Conservation (phyloP, 2,797 vertebrate genomes). For the Miichthys miiuy region DNA sequence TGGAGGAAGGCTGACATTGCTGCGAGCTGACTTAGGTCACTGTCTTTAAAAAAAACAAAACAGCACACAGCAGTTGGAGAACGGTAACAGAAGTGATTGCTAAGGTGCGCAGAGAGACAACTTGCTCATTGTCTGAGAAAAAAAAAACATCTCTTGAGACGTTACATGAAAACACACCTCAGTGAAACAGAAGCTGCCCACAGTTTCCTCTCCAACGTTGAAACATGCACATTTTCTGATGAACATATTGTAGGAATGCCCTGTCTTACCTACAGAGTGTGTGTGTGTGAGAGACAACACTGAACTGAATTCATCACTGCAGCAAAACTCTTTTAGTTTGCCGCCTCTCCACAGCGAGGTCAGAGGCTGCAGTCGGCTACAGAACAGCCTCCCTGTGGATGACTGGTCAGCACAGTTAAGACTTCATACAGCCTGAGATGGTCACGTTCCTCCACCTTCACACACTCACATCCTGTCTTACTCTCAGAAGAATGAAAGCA, state of each 20-base stretch:
- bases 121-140: neutral
- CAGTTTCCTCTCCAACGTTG: constrained; percentile 16
- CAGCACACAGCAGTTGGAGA: neutral
- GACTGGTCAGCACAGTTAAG: constrained; percentile 19
- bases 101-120: neutral
- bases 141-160: neutral
- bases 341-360: constrained; percentile 15
- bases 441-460: neutral
- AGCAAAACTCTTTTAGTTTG: neutral
- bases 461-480: neutral
- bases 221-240: constrained; percentile 6
- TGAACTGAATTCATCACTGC: neutral
- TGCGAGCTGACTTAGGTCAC: neutral
- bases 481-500: neutral
- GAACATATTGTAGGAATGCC: neutral
- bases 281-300: neutral
- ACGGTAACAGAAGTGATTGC: neutral
- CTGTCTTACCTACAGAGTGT: neutral
- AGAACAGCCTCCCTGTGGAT: neutral
- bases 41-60: neutral
- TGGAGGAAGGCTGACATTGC: neutral
- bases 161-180: neutral
- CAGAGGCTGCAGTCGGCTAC: neutral
- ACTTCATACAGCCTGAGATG: neutral
- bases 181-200: constrained; percentile 27